These are phyloP conservation scores for Otis tarda DNA, from an alignment of 2,113 vertebrate species.

Conservation along the genomic window DNA sequence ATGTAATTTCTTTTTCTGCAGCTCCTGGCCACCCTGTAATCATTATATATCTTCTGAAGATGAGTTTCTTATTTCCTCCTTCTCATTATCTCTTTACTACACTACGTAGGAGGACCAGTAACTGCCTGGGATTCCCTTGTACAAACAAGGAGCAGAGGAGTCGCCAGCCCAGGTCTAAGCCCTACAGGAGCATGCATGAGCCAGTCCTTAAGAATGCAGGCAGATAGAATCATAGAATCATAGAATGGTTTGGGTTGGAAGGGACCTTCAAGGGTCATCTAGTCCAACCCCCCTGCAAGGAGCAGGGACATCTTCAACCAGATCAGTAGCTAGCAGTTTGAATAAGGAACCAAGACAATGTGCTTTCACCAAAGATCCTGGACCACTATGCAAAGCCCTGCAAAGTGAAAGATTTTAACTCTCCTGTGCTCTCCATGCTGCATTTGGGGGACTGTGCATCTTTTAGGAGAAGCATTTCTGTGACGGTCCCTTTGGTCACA, in stretches of 20 bases:
- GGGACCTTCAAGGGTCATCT: too few species aligned
- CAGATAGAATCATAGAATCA: not conserved
- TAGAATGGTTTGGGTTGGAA: too few species aligned
- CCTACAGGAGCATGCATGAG: not conserved
- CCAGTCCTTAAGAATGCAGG: not conserved
- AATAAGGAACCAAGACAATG: not conserved
- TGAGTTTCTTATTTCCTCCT: not conserved
- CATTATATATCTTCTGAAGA: not conserved
- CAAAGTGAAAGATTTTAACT: not conserved
- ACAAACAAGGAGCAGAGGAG: not conserved
- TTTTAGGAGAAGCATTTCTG: not conserved
- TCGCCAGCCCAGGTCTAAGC: not conserved
- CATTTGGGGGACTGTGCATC: not conserved
- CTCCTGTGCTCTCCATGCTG: not conserved
- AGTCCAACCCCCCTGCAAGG: too few species aligned
- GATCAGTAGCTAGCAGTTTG: not conserved
- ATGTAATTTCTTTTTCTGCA: not conserved
- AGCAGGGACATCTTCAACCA: too few species aligned
- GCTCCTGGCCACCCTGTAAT: not conserved
- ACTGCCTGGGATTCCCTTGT: not conserved
- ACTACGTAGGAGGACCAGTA: not conserved
- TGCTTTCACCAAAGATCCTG: not conserved
- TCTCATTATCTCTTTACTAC: not conserved
- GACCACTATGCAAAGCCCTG: not conserved
- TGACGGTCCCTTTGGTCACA: not conserved